These are phyloP conservation scores for Campoplex capitator DNA, from an alignment of 2,888 invertebrate genomes.

Conservation along the genomic window DNA sequence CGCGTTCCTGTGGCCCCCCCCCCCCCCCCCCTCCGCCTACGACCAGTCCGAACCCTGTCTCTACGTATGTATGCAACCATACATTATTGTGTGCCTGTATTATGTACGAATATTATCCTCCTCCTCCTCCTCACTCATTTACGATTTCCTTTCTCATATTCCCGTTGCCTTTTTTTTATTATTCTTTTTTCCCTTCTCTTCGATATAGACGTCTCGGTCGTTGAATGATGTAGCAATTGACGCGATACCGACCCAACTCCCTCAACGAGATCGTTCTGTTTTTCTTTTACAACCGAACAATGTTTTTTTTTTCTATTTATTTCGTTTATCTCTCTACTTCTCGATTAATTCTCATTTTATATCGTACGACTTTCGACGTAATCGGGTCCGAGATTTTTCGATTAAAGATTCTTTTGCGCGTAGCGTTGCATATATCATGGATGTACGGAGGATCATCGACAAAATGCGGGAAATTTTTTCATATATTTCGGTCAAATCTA, in stretches of 20 bases:
- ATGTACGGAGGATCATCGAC: not conserved
- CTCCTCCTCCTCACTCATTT: slow-evolving; percentile 30
- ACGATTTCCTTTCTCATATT: slow-evolving; percentile 48
- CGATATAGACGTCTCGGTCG: slow-evolving; percentile 34
- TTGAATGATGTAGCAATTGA: slow-evolving; percentile 47
- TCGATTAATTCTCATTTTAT: not conserved
- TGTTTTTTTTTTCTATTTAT: slow-evolving; percentile 14
- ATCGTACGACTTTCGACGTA: not conserved
- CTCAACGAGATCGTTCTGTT: slow-evolving; percentile 27
- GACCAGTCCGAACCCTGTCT: slow-evolving; percentile 27
- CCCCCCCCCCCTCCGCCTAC: too few species aligned
- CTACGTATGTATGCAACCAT: too few species aligned
- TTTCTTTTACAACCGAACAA: slow-evolving; percentile 22
- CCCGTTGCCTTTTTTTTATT: slow-evolving; percentile 22
- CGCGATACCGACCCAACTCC: slow-evolving; percentile 32
- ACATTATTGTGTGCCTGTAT: not conserved
- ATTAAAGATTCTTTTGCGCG: too few species aligned
- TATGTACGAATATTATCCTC: slow-evolving; percentile 9
- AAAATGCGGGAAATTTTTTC: not conserved
- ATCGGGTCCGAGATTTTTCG: not conserved
- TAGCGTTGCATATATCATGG: not conserved
- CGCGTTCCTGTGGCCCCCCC: slow-evolving; percentile 59
- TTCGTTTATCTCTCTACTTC: not conserved
- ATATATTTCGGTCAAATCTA: too few species aligned
- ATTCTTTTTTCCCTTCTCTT: not conserved